Evolutionary conservation across 2,888 invertebrate genomes (phyloP), one percentile per base, ranked within the genome.

Genomic region (Bombylius discolor): DNA sequence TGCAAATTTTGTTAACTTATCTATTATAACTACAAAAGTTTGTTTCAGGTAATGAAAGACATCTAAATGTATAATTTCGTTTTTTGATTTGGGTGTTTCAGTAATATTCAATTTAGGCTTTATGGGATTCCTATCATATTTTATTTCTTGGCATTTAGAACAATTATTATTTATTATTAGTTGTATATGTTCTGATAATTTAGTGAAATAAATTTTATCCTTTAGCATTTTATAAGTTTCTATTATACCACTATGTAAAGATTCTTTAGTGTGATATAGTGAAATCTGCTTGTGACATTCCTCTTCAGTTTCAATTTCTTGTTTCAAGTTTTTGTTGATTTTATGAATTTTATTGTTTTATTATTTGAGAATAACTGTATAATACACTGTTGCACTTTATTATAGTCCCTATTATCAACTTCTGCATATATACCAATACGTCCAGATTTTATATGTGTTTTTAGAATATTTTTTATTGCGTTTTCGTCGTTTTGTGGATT

Each of bases 221-320:
- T 60, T 60, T 36, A 60, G 32, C 11, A 39, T 49, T 31, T 59
- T 42, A 47, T 60, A 60, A 7, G 54, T 53, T 54, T 59, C 57
- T 33, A 56, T 55, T 34, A 60, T 58, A 44, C 59, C 57, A 32
- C 59, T 57, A 47, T 60, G 61, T 53, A 61, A 55, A 6, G 60
- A 57, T 46, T 61, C 58, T 46, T 51, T 59, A 9, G 51, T 58
- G 49, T 61, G 62, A 48, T 59, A 59, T n/a, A 59, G 6, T 4
- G 59, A 57, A 45, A 58, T 42, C 52, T 60, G 58, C n/a, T 55
- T 56, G 12, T 57, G 55, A 39, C 47, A 49, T 42, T 59, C 56
- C 45, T 56, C 57, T 54, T 58, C 59, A 13, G 33, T 59, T 46
- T 49, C 7, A 33, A 60, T 49, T 48, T 60, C 59, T 39, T 45